These are phyloP conservation scores for Gasterosteus aculeatus DNA, from an alignment of 2,113 vertebrate genomes.

Conservation along the genomic window DNA sequence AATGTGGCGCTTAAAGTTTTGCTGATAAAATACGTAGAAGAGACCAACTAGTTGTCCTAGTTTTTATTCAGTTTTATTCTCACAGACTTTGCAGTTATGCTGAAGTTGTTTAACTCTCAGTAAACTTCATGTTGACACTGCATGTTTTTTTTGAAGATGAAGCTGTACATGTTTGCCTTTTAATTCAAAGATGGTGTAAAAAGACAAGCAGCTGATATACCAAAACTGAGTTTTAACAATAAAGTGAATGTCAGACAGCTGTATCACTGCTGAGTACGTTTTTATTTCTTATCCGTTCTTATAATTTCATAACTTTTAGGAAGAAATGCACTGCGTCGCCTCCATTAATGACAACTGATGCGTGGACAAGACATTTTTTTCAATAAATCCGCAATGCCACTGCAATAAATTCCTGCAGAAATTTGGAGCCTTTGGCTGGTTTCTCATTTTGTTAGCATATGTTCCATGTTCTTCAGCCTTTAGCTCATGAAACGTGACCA, in stretches of 20 bases:
- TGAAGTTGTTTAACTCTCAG: conserved; percentile 60
- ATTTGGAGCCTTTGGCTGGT: not conserved
- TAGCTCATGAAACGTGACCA: not conserved
- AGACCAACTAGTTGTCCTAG: no score
- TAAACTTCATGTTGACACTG: conserved; percentile 70
- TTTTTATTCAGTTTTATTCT: conserved; percentile 21
- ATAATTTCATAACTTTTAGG: not conserved
- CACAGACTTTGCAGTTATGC: conserved; percentile 40
- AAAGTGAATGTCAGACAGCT: conserved; percentile 75
- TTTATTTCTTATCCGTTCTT: not conserved
- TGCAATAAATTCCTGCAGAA: not conserved
- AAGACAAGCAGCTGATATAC: conserved; percentile 73
- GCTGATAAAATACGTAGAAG: not conserved
- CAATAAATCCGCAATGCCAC: not conserved
- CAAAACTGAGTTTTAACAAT: conserved; percentile 80
- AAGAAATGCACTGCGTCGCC: not conserved
- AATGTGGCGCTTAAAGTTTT: conserved; percentile 32
- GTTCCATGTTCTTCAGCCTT: not conserved
- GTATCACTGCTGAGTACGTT: not conserved
- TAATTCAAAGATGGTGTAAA: conserved; percentile 68
- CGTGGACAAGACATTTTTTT: not conserved
- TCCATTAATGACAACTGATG: not conserved
- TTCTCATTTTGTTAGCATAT: not conserved
- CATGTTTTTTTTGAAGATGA: conserved; percentile 72
- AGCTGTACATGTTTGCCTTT: conserved; percentile 74